A percentile compares a stretch with the other conserved stretches of the same genome.
Conservation (phyloP, 2,888 invertebrate genomes). For the Erynnis tages region DNA sequence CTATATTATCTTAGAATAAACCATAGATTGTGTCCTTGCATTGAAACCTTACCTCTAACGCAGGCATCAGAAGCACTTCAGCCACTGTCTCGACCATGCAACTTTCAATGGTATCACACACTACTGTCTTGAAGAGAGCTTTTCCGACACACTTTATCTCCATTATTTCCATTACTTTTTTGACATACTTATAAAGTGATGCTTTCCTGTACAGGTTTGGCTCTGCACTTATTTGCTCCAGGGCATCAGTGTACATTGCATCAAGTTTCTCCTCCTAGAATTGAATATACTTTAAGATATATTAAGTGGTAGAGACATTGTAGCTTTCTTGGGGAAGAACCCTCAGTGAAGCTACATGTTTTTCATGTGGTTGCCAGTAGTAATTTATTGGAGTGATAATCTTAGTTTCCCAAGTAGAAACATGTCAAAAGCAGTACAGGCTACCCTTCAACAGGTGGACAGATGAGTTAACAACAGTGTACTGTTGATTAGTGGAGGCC, state of each 20-base stretch:
- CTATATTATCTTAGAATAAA: background rate
- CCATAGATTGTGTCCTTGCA: background rate
- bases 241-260: slow-evolving; percentile 47
- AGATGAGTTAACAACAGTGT: too few species aligned
- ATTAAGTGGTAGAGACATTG: too few species aligned
- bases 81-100: slow-evolving; percentile 56
- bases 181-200: slow-evolving; percentile 50
- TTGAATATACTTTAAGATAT: too few species aligned
- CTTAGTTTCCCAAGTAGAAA: too few species aligned
- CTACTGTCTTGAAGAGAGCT: slow-evolving; percentile 47
- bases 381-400: too few species aligned
- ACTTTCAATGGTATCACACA: slow-evolving; percentile 58
- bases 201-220: slow-evolving; percentile 63
- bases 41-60: slow-evolving; percentile 50
- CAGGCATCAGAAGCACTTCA: slow-evolving; percentile 51
- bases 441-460: too few species aligned
- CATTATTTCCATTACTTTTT: slow-evolving; percentile 50
- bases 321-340: too few species aligned
- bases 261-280: slow-evolving; percentile 56
- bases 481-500: too few species aligned
- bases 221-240: slow-evolving; percentile 59
- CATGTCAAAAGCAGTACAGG: too few species aligned
- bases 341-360: too few species aligned
- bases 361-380: too few species aligned
- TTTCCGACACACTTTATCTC: slow-evolving; percentile 57